Base-by-base conservation (phyloP, 1,140 invertebrate genomes). In the Colletes gigas region DNA sequence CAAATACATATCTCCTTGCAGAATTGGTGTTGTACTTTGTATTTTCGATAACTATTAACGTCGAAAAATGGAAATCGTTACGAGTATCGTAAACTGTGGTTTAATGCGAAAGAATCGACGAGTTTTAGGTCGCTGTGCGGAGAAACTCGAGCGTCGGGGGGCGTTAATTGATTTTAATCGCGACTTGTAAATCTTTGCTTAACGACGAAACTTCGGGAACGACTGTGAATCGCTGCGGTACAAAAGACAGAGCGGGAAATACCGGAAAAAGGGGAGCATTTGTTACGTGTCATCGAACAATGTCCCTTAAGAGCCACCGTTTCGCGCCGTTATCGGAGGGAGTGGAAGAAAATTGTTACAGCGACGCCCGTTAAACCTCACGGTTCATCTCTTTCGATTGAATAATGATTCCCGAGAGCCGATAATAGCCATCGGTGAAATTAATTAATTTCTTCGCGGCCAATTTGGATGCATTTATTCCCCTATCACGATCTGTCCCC, bases 391-490 rank as follows among this genome's bases (percentile, higher is more conserved):
- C 55, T 65, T 74, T 4, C 6, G 55, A 83, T 76, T 83, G 63
- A 83, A 10, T 84, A 59, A 85, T 83, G 68, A 81, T 69, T 14
- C 15, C 75, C 17, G 12, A 50, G 14, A n/a, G 30, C 12, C 47
- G 14, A 39, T 30, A 70, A 74, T 74, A 62, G 65, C 21, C 30
- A 17, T 71, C 57, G 15, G 55, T 52, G 59, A 47, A 82, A 78
- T 83, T 83, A 83, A 83, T 76, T 83, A 80, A 83, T 85, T 72
- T 72, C 59, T 19, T 3, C 1, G n/a, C 30, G 50, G 59, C 21
- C 21, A 39, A 72, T 54, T 60, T 15, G 30, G 30, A 57, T 50
- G 39, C 62, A 67, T 21, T 47, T 52, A 76, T 76, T 67, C 7
- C 50, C 1, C 62, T n/a, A n/a, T 10, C 44, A 67, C 73, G 30